These are phyloP conservation scores for Drosophila repletoides DNA, from an alignment of 1,140 invertebrate species.

Conservation along the genomic window DNA sequence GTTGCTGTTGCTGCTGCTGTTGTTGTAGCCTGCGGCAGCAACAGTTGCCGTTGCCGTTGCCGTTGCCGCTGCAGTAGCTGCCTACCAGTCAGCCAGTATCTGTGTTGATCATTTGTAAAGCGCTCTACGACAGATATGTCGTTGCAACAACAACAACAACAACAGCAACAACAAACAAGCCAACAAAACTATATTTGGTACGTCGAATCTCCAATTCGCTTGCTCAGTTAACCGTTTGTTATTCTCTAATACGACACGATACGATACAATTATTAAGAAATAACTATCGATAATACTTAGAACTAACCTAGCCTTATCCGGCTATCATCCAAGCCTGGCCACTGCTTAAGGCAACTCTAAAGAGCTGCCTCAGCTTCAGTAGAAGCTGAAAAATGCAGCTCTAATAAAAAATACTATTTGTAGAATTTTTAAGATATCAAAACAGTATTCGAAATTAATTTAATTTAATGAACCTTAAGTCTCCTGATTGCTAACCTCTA, in stretches of 20 bases:
- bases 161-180: constrained; percentile 5
- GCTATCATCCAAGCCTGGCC: no score
- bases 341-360: no score
- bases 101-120: constrained; percentile 78
- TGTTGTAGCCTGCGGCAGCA: constrained; percentile 24
- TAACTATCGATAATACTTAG: constrained; percentile 26
- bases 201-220: constrained; percentile 46
- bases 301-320: no score
- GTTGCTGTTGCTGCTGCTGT: constrained; percentile 31
- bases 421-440: no score
- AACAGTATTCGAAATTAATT: no score
- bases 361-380: no score
- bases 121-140: constrained; percentile 67
- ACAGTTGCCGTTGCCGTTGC: constrained; percentile 43
- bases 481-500: no score
- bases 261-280: constrained; percentile 12
- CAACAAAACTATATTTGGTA: constrained; percentile 23
- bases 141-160: constrained; percentile 27
- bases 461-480: no score
- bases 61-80: constrained; percentile 61
- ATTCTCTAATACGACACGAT: no score
- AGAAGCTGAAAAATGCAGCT: no score
- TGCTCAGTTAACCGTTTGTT: constrained; percentile 19
- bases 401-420: no score
- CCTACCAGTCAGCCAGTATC: constrained; percentile 56